phyloP scores from a whole-genome alignment of 2,888 invertebrate genomes.

The Acanthosepion lycidas region DNA sequence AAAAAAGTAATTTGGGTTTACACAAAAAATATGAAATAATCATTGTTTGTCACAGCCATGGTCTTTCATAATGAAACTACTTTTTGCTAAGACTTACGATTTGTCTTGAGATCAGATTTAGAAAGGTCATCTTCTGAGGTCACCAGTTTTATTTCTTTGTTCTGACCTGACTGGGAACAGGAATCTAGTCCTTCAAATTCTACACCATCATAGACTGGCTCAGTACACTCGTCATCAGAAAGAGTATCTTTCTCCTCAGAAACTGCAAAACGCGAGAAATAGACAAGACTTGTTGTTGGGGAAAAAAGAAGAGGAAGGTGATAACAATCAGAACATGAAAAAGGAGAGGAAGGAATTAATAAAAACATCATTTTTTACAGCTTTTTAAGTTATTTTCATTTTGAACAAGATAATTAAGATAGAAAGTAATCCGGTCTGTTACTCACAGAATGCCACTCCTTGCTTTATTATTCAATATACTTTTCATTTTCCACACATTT shows the following conservation, averaged over 20 bases:
- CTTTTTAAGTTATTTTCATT: too few species aligned
- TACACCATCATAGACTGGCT: background rate
- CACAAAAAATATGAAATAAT: too few species aligned
- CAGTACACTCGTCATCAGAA: background rate
- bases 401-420: too few species aligned
- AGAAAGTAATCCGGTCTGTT: too few species aligned
- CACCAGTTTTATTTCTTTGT: background rate
- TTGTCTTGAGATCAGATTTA: background rate
- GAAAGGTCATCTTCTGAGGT: background rate
- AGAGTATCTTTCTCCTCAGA: background rate
- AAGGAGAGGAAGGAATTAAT: background rate
- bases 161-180: background rate
- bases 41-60: too few species aligned
- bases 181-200: conserved; percentile 2
- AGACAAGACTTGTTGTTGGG: background rate
- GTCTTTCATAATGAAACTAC: background rate
- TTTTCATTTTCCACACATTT: too few species aligned
- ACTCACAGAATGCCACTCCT: too few species aligned
- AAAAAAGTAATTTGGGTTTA: too few species aligned
- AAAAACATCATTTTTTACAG: too few species aligned
- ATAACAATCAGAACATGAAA: background rate
- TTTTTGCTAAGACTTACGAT: background rate
- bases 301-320: background rate
- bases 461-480: too few species aligned
- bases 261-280: background rate